phyloP scores from a whole-genome alignment of 2,888 invertebrate genomes.

The Watsonalla cultraria region DNA sequence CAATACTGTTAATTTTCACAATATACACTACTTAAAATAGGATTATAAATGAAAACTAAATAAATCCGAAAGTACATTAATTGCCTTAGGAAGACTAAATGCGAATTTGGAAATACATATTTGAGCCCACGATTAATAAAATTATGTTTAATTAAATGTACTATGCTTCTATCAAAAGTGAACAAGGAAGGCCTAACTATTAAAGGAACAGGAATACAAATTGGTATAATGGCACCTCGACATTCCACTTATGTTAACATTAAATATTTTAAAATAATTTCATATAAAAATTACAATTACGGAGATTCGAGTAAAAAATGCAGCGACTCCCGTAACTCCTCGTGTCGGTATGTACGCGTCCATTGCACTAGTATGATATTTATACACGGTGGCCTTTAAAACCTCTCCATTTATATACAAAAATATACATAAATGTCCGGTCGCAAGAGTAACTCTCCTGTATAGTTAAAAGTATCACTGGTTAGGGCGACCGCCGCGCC shows the following conservation, averaged over 20 bases:
- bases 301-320: constrained; percentile 72
- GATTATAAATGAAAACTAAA: constrained; percentile 46
- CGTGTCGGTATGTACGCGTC: constrained; percentile 45
- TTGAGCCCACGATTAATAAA: constrained; percentile 49
- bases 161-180: constrained; percentile 29
- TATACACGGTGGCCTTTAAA: constrained; percentile 62
- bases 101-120: constrained; percentile 43
- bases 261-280: constrained; percentile 65
- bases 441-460: constrained; percentile 38
- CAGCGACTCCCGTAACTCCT: constrained; percentile 46
- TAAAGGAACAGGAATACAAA: constrained; percentile 60
- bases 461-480: constrained; percentile 42
- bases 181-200: constrained; percentile 38
- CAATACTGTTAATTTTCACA: constrained; percentile 66
- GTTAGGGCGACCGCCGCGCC: constrained; percentile 29
- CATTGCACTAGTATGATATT: constrained; percentile 57
- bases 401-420: constrained; percentile 72
- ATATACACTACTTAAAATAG: constrained; percentile 51
- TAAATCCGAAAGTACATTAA: constrained; percentile 46
- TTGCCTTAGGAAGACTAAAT: constrained; percentile 71
- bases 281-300: constrained; percentile 70
- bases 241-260: constrained; percentile 64
- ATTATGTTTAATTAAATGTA: constrained; percentile 23
- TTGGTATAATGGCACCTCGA: constrained; percentile 75
- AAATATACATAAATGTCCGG: constrained; percentile 73